Evolutionary conservation across 2,888 invertebrate genomes (phyloP).

Genomic region (Napeogenes inachia): DNA sequence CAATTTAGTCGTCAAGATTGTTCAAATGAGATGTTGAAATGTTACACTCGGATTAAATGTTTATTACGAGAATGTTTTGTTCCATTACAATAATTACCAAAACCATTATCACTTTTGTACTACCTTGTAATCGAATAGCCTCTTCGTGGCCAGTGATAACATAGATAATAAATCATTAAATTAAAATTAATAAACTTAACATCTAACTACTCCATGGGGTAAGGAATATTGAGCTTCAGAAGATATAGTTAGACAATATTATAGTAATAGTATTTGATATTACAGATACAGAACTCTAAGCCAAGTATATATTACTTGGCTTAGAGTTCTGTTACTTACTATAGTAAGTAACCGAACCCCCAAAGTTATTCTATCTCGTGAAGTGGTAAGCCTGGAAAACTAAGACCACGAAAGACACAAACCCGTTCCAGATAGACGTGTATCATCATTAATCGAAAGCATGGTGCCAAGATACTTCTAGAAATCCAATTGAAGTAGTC

Average conservation of each 20-base stretch:
- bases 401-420: conserved; percentile 4
- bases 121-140: conserved; percentile 14
- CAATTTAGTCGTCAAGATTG: conserved; percentile 60
- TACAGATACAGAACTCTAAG: background rate
- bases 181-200: too few relatives aligned
- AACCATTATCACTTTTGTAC: conserved; percentile 23
- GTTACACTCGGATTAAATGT: conserved; percentile 35
- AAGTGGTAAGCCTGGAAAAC: conserved; percentile 12
- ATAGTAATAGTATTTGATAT: background rate
- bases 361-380: conserved; percentile 11
- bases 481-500: conserved; percentile 48
- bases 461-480: conserved; percentile 36
- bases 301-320: background rate
- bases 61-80: conserved; percentile 20
- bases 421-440: conserved; percentile 21
- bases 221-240: too few relatives aligned
- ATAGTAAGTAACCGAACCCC: background rate
- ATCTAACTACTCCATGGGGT: too few relatives aligned
- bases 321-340: too few relatives aligned
- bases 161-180: background rate
- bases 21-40: conserved; percentile 47
- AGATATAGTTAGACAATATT: too few relatives aligned
- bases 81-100: conserved; percentile 17
- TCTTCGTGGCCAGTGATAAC: conserved; percentile 10
- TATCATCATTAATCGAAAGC: conserved; percentile 24